Percentiles rank a stretch among this genome's conserved stretches.
phyloP scores from a whole-genome alignment of 2,888 invertebrate genomes.

The Capitulum mitella region DNA sequence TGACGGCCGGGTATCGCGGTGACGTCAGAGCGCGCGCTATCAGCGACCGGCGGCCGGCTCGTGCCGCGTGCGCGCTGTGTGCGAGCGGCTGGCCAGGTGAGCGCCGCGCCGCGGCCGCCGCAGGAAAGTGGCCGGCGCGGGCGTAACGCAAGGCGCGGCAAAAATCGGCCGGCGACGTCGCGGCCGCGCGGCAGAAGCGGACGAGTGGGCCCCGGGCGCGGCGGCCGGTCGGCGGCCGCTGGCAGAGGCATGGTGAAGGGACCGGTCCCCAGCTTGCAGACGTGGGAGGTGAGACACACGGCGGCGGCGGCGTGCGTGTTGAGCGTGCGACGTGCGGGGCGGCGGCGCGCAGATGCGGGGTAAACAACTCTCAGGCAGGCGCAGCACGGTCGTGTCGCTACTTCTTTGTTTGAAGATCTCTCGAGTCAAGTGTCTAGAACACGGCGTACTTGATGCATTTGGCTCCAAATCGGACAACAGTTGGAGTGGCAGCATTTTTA shows the following conservation, averaged over 20 bases:
- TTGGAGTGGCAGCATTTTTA: too few relatives aligned
- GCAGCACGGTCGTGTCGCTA: not conserved
- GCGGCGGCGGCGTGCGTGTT: not conserved
- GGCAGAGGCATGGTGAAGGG: not conserved
- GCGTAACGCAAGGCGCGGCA: too few relatives aligned
- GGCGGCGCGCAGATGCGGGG: not conserved
- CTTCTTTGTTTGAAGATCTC: too few relatives aligned
- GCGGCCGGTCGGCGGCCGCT: not conserved
- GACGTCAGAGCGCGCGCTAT: not conserved
- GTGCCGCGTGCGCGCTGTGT: too few relatives aligned
- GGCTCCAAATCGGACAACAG: too few relatives aligned
- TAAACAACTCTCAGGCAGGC: too few relatives aligned
- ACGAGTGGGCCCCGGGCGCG: not conserved
- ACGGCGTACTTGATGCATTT: too few relatives aligned
- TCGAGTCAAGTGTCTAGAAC: too few relatives aligned
- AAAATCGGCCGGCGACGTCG: not conserved
- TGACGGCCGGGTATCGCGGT: not conserved
- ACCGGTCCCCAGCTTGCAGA: not conserved
- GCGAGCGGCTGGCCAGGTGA: too few relatives aligned
- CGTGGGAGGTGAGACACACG: constrained; percentile 7
- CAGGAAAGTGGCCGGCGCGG: too few relatives aligned
- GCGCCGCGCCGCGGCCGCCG: too few relatives aligned
- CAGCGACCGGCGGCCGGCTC: not conserved
- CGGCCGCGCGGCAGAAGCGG: not conserved
- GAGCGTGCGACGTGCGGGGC: not conserved